Conservation (phyloP, 2,888 invertebrate species). For the Mesochorus sp. region DNA sequence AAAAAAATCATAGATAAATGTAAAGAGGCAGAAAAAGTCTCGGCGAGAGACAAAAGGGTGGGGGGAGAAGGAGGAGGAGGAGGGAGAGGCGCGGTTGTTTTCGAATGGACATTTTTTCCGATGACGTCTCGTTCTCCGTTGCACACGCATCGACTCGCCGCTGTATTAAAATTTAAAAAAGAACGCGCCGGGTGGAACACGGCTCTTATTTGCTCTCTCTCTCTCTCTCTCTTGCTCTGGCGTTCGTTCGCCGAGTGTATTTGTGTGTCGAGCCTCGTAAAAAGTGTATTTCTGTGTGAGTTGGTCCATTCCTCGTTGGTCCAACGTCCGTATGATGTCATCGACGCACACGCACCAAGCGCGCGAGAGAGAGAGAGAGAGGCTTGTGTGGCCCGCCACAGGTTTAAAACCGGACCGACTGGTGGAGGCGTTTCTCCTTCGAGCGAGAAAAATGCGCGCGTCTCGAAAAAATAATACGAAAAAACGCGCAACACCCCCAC, state of each 20-base stretch:
- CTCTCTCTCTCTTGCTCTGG: conserved; percentile 9
- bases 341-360: conserved; percentile 61
- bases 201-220: conserved; percentile 4
- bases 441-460: conserved; percentile 68
- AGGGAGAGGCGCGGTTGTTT: background rate
- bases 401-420: conserved; percentile 80
- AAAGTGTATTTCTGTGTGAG: conserved; percentile 44
- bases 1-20: background rate
- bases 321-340: conserved; percentile 62
- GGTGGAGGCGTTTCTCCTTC: conserved; percentile 78
- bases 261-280: conserved; percentile 49
- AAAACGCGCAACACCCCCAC: conserved; percentile 36
- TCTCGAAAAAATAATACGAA: conserved; percentile 35
- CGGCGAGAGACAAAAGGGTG: background rate
- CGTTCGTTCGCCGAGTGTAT: conserved; percentile 1
- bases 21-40: background rate
- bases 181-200: conserved; percentile 39
- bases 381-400: conserved; percentile 53
- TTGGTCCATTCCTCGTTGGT: conserved; percentile 26
- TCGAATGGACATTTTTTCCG: conserved; percentile 52
- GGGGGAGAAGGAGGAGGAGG: background rate
- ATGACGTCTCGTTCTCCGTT: conserved; percentile 53
- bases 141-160: conserved; percentile 50
- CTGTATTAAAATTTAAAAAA: conserved; percentile 31
- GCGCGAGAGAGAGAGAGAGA: conserved; percentile 14